Evolutionary conservation across 2,888 invertebrate species (phyloP), one percentile per base, ranked within the genome.

Genomic region (Operophtera brumata): DNA sequence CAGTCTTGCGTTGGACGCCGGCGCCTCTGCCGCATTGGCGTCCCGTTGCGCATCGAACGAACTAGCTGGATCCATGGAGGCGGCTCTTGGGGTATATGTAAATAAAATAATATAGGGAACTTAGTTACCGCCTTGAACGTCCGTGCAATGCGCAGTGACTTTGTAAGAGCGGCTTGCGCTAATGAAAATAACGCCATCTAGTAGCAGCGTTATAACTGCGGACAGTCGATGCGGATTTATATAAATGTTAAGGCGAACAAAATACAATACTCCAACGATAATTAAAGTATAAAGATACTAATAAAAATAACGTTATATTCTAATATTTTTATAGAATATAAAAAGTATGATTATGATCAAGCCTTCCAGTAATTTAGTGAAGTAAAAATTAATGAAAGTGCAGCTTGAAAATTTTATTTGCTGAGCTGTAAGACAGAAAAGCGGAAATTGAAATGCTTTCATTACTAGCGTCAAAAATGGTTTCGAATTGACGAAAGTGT

Each of bases 311-410:
- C 68, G 66, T 72, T 71, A 80, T 88, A 86, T 87, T 88, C 87
- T 87, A 89, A 89, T 89, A 89, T 88, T 90, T 90, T 90, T 90
- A 89, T 89, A 89, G 89, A 86, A 86, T 87, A 86, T 84, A 82
- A 86, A 83, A 76, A 75, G 76, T 86, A 87, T 82, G 78, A 86
- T 65, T 86, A 86, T 86, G 86, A 89, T 84, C 84, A 79, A 89
- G 89, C 89, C 89, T 90, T 89, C 89, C 89, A 90, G 84, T 90
- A 89, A 88, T 86, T 84, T 90, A 90, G 89, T 84, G 78, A 84
- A 84, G 71, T 79, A 75, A 74, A 73, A 71, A 73, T 67, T 76
- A 71, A 70, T 71, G 64, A 78, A 75, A 78, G 70, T 77, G 73
- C 86, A 84, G 89, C 89, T 89, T 87, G 67, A 74, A 70, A 76